Base-by-base conservation (phyloP, 2,888 invertebrate species). In the Plebejus melissa region DNA sequence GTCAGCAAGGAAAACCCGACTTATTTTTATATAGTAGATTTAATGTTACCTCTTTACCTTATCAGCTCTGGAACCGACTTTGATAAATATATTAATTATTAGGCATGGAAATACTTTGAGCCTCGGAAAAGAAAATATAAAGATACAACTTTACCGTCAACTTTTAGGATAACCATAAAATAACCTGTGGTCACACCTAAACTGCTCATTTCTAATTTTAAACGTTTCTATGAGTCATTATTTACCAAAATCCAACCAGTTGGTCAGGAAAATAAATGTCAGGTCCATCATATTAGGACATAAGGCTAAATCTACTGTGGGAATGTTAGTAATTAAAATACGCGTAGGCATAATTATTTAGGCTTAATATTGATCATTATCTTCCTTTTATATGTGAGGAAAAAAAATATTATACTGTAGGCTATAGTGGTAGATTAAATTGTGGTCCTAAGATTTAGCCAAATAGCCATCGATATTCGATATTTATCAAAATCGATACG, bases 181-280 rank as follows among this genome's bases (percentile, higher is more conserved):
- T 36, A 6, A 5, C 65, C 65, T 2, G 32, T 65, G 32, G 77
- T 79, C 77, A 78, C 77, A 46, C 75, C 75, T 65, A 32, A 65
- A 36, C 65, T 13, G 13, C 13, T 65, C 65, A 65, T 36, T 32
- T 32, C 65, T 65, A 32, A 65, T 65, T 65, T 36, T 65, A 65
- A 65, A 60, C n/a, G 22, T 22, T 28, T 60, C 32, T 13, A 65
- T 65, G 65, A 65, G 4, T 65, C 65, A 65, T 32, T 65, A 65
- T 65, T 65, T 32, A 36, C 65, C 65, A 65, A 65, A 65, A 65
- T 32, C 13, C 13, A 65, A 65, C 65, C 36, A 65, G 65, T 65
- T 13, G 32, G 32, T 6, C 65, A 28, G 32, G 65, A 36, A 65
- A 65, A 65, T 65, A 65, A 65, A 65, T 65, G 32, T 65, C 65